Base-by-base conservation (phyloP, 2,888 invertebrate genomes). In the Platerodrilus igneus region DNA sequence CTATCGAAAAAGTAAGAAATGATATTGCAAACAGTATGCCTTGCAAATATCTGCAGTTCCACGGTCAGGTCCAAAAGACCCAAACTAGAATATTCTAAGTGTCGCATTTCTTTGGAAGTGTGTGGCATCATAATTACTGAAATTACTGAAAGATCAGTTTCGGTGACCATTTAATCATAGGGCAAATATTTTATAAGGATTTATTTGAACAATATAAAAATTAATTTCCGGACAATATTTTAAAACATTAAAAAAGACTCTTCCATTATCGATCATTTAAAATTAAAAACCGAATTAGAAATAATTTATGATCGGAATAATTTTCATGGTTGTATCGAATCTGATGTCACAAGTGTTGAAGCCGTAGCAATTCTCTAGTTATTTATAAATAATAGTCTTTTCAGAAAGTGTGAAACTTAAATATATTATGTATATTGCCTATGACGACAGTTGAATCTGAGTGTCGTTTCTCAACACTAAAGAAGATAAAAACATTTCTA, bases 51-150 rank as follows among this genome's bases (percentile, higher is more conserved):
- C 17, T 4, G 14, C 31, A 4, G 2, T 13, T 9, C 2, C 10
- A 10, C n/a, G 26, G 6, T 15, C 18, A 13, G 11, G 33, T 28
- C 10, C 9, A 11, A 37, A 32, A 30, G 18, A 33, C 22, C 25
- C 36, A 21, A 13, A 2, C 28, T 11, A 37, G 18, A 34, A 30
- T 22, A 40, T 21, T 35, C 39, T 20, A 39, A 39, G 21, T 17
- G 30, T 26, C 17, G 22, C 23, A 29, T 31, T 7, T 7, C 37
- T 11, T 11, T 37, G 21, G 42, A 46, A 36, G 37, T 46, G 15
- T 46, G 46, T 29, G 42, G 42, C 23, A 42, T 33, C 19, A 33
- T 37, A 27, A 10, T 39, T 16, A 29, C 32, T 11, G 32, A 45
- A 38, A 32, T 41, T 18, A 26, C 35, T 10, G 18, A 43, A 4